Evolutionary conservation across 1,140 invertebrate genomes (phyloP).

Genomic region (Phocides pigmalion): DNA sequence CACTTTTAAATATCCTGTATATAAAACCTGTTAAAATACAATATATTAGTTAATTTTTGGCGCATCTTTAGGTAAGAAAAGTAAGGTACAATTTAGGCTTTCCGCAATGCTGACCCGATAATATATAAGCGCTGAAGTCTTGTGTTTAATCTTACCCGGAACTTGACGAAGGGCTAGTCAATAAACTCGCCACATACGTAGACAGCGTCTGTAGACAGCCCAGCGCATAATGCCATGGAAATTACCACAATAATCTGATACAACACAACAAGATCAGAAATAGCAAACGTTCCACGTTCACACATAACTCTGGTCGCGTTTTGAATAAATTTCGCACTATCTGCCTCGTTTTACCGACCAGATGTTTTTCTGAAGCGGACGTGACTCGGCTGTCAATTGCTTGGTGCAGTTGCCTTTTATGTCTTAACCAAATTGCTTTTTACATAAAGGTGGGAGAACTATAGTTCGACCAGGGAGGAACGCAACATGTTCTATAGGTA

Average conservation of each 20-base stretch:
- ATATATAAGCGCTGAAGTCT: too few species aligned
- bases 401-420: constrained; percentile 4
- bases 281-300: constrained; percentile 37
- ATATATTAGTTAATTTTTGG: too few species aligned
- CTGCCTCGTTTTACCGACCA: constrained; percentile 37
- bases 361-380: constrained; percentile 41
- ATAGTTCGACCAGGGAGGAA: too few species aligned
- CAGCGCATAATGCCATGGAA: constrained; percentile 27
- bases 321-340: constrained; percentile 46
- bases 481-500: too few species aligned
- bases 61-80: too few species aligned
- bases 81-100: too few species aligned
- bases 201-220: constrained; percentile 24
- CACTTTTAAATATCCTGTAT: too few species aligned
- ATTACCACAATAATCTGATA: constrained; percentile 30
- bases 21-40: too few species aligned
- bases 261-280: constrained; percentile 19
- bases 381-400: constrained; percentile 38
- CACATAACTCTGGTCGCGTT: constrained; percentile 41
- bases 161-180: not conserved
- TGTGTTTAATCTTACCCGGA: not conserved
- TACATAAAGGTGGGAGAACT: constrained; percentile 1
- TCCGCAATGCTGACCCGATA: too few species aligned
- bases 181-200: not conserved
- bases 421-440: constrained; percentile 14